phyloP scores from a whole-genome alignment of 2,113 vertebrate species.

The Austrofundulus limnaeus region DNA sequence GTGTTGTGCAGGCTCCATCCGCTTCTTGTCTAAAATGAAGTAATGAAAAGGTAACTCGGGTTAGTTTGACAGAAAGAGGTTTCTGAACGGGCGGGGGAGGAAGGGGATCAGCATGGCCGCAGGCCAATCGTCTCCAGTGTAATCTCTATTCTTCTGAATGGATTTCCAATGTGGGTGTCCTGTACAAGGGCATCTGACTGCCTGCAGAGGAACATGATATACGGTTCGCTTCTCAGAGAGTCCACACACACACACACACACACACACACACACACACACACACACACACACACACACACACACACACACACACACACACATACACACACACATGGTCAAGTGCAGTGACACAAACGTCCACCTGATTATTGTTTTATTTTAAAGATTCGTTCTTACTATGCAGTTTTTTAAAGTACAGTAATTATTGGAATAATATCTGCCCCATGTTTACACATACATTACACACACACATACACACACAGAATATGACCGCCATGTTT shows the following conservation, averaged over 20 bases:
- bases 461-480: too few species aligned
- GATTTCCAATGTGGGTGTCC: conserved; percentile 70
- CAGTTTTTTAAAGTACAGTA: too few species aligned
- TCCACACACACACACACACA: conserved; percentile 18
- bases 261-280: conserved; percentile 18
- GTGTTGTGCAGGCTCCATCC: not conserved
- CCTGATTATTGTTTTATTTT: too few species aligned
- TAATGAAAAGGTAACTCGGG: conserved; percentile 51
- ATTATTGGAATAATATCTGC: too few species aligned
- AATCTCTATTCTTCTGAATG: conserved; percentile 69
- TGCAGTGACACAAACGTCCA: not conserved
- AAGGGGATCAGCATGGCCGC: conserved; percentile 36
- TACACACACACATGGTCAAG: conserved; percentile 12
- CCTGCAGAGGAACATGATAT: conserved; percentile 65
- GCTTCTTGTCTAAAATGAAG: conserved; percentile 38
- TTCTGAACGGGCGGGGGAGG: conserved; percentile 27
- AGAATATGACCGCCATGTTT: too few species aligned
- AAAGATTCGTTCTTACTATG: too few species aligned
- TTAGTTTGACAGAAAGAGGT: conserved; percentile 34
- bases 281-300: conserved; percentile 14
- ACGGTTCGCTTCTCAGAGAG: conserved; percentile 47
- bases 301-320: conserved; percentile 12
- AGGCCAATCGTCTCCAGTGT: conserved; percentile 65
- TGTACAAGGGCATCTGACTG: conserved; percentile 71
- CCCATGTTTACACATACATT: too few species aligned